These are phyloP conservation scores for Heliconius himera DNA, from an alignment of 1,140 invertebrate species.

Conservation along the genomic window DNA sequence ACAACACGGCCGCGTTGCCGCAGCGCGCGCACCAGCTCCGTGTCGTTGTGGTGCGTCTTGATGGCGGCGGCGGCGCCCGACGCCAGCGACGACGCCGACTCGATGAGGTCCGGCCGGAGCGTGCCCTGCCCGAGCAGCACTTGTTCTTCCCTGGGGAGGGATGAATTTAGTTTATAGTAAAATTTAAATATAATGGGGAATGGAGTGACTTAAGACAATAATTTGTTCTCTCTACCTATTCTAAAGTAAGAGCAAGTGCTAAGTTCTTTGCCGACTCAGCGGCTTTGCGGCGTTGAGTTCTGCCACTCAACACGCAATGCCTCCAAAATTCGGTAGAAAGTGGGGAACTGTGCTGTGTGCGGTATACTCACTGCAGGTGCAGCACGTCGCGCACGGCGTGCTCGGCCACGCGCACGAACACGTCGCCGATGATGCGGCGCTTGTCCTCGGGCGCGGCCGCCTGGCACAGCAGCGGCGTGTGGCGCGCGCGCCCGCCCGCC, in stretches of 20 bases:
- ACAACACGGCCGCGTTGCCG: constrained; percentile 94
- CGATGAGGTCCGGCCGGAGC: constrained; percentile 97
- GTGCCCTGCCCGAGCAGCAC: constrained; percentile 95
- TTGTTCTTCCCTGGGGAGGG: constrained; percentile 86
- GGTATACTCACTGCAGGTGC: constrained; percentile 84
- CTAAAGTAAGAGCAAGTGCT: too few species aligned
- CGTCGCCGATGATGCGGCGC: constrained; percentile 99
- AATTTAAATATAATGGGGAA: too few species aligned
- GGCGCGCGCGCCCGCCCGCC: constrained; percentile 84
- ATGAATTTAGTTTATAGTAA: too few species aligned
- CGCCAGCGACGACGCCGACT: constrained; percentile 95
- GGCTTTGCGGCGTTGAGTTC: too few species aligned
- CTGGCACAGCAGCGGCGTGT: constrained; percentile 94
- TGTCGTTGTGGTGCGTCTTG: constrained; percentile 99
- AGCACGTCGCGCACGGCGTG: constrained; percentile 91
- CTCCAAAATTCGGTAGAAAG: too few species aligned
- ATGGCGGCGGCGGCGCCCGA: constrained; percentile 96
- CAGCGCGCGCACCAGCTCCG: constrained; percentile 95
- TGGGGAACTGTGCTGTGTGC: too few species aligned
- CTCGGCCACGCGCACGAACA: constrained; percentile 95
- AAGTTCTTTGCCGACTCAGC: too few species aligned
- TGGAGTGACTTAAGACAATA: too few species aligned
- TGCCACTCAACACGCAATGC: too few species aligned
- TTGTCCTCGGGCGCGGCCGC: constrained; percentile 97
- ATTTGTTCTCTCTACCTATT: too few species aligned